A percentile compares a stretch with the other conserved stretches of the same genome.
Evolutionary conservation across 2,797 vertebrate species (phyloP).

Genomic region (Scyliorhinus canicula): DNA sequence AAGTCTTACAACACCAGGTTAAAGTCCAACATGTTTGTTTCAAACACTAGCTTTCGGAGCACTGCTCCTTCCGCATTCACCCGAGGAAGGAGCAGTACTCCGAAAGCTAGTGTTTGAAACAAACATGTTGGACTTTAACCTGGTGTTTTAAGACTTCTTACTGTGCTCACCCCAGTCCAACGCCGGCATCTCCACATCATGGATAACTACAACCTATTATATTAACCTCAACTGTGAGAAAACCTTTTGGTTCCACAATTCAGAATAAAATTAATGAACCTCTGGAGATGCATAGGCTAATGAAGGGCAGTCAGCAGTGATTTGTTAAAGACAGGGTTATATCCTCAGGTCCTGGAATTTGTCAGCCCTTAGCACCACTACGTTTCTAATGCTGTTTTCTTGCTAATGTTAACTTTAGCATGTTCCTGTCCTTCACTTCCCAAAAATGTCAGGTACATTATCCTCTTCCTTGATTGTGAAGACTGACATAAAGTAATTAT

Average conservation of each 20-base stretch:
- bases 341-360: neutral
- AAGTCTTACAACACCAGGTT: no score
- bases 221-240: neutral
- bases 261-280: neutral
- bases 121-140: no score
- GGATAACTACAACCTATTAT: neutral
- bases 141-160: no score
- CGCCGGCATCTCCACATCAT: no score
- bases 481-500: neutral
- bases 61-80: no score
- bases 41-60: no score
- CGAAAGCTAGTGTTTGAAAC: no score
- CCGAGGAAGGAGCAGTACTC: no score
- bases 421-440: neutral
- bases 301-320: neutral
- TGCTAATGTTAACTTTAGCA: neutral
- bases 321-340: neutral
- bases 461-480: neutral
- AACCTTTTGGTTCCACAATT: neutral
- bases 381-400: no score
- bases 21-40: no score
- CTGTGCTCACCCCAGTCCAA: no score
- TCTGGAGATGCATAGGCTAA: neutral
- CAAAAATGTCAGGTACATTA: neutral
- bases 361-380: no score